These are phyloP conservation scores for Augochlora pura DNA, from an alignment of 1,140 invertebrate species.

Conservation along the genomic window DNA sequence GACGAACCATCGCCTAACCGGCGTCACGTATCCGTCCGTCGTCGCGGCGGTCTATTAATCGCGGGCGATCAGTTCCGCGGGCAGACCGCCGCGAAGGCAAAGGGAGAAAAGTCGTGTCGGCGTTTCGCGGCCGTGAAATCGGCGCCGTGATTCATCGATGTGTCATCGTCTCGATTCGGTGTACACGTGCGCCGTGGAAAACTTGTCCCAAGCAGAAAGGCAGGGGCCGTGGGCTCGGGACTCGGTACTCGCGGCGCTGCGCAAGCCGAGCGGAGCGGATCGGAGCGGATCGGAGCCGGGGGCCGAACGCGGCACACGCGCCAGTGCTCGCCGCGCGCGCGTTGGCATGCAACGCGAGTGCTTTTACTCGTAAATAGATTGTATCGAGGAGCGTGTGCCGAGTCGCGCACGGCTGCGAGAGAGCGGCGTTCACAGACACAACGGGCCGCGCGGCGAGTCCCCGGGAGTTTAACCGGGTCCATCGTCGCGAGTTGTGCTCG, in stretches of 20 bases:
- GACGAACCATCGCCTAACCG: too few relatives aligned
- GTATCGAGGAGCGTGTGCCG: slow-evolving; percentile 29
- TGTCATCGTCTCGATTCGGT: slow-evolving; percentile 63
- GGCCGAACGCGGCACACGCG: slow-evolving; percentile 33
- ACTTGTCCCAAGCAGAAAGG: slow-evolving; percentile 33
- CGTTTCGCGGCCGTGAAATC: slow-evolving; percentile 12
- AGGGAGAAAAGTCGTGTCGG: too few relatives aligned
- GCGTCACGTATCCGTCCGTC: too few relatives aligned
- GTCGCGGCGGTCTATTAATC: too few relatives aligned
- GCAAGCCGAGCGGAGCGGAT: not conserved
- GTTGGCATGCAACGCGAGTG: slow-evolving; percentile 47
- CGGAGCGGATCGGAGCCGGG: not conserved
- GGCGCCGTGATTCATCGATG: slow-evolving; percentile 54
- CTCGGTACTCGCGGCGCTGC: not conserved
- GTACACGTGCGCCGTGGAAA: slow-evolving; percentile 39
- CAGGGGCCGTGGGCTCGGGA: too few relatives aligned
- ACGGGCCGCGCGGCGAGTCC: slow-evolving; percentile 19
- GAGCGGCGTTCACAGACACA: slow-evolving; percentile 30
- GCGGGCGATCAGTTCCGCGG: too few relatives aligned
- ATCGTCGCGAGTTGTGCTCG: slow-evolving; percentile 10
- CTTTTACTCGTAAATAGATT: slow-evolving; percentile 60
- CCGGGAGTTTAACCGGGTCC: slow-evolving; percentile 4
- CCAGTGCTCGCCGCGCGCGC: slow-evolving; percentile 20
- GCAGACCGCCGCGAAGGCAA: too few relatives aligned
- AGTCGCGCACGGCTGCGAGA: slow-evolving; percentile 28